A percentile compares a stretch with the other conserved stretches of the same genome.
Conservation (phyloP, 1,140 invertebrate genomes). For the Anoplophora glabripennis region DNA sequence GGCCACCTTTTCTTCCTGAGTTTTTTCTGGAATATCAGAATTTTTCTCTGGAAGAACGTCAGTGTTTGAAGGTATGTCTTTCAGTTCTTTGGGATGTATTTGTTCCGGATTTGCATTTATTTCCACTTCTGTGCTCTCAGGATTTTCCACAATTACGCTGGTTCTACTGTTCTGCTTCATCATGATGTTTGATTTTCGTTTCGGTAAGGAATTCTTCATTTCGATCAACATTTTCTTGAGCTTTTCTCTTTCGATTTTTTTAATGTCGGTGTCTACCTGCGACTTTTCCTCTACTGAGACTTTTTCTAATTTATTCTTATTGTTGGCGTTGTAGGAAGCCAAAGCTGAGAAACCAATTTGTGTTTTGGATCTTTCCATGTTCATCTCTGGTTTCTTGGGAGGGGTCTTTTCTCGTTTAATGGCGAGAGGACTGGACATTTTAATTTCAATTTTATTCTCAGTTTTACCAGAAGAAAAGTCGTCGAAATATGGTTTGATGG, state of each 20-base stretch:
- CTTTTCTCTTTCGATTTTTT: constrained; percentile 53
- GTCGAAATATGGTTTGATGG: constrained; percentile 48
- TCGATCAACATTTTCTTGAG: constrained; percentile 63
- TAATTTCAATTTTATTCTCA: constrained; percentile 23
- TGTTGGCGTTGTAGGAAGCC: constrained; percentile 27
- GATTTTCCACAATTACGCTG: constrained; percentile 42
- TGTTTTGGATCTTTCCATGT: constrained; percentile 44
- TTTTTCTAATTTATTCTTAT: constrained; percentile 27
- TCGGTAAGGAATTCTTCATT: constrained; percentile 65
- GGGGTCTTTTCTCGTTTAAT: constrained; percentile 18
- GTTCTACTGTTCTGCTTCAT: constrained; percentile 33
- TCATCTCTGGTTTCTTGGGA: constrained; percentile 17
- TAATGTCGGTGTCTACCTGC: constrained; percentile 30
- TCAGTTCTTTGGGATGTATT: constrained; percentile 9
- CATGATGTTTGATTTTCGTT: constrained; percentile 44
- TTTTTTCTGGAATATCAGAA: constrained; percentile 30
- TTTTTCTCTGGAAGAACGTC: no score
- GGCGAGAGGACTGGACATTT: constrained; percentile 19
- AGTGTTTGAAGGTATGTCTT: not conserved
- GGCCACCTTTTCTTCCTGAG: constrained; percentile 35
- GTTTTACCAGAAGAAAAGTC: constrained; percentile 34
- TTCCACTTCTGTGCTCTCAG: constrained; percentile 24
- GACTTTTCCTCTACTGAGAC: constrained; percentile 18
- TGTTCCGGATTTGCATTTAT: constrained; percentile 11
- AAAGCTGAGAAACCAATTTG: constrained; percentile 45